Percentiles rank a stretch among this genome's conserved stretches.
These are phyloP conservation scores for Myiotriccus ornatus DNA, from an alignment of 2,797 vertebrate species.

Conservation along the genomic window DNA sequence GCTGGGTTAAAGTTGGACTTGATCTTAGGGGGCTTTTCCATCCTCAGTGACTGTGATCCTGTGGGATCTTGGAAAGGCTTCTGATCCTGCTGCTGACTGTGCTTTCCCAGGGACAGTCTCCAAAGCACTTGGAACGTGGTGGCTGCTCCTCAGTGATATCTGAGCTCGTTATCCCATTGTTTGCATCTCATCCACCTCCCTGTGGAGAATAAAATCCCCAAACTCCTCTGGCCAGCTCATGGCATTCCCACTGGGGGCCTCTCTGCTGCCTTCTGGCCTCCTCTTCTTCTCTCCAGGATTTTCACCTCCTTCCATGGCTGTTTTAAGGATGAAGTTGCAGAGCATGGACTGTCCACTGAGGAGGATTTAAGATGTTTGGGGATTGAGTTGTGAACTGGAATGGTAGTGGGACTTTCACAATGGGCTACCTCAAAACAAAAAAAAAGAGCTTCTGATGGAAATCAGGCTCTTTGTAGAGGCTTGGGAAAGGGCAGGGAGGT, in stretches of 20 bases:
- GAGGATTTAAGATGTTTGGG: background rate
- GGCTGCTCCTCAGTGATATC: fast-evolving
- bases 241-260: fast-evolving
- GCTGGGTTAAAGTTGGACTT: background rate
- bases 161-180: background rate
- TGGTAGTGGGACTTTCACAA: background rate
- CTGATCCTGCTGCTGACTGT: background rate
- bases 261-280: background rate
- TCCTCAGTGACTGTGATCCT: fast-evolving
- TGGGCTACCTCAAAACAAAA: background rate
- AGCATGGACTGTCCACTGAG: background rate
- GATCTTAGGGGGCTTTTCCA: background rate
- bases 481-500: background rate
- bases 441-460: background rate
- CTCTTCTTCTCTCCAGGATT: background rate
- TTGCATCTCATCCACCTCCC: background rate
- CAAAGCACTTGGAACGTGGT: background rate
- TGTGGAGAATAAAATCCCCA: background rate
- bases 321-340: background rate
- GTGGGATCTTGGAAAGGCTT: background rate
- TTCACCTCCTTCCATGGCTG: background rate
- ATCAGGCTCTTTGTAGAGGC: background rate
- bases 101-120: background rate
- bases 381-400: background rate
- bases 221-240: background rate